Conservation (phyloP, 2,888 invertebrate species). For the Lasioglossum marginatum region DNA sequence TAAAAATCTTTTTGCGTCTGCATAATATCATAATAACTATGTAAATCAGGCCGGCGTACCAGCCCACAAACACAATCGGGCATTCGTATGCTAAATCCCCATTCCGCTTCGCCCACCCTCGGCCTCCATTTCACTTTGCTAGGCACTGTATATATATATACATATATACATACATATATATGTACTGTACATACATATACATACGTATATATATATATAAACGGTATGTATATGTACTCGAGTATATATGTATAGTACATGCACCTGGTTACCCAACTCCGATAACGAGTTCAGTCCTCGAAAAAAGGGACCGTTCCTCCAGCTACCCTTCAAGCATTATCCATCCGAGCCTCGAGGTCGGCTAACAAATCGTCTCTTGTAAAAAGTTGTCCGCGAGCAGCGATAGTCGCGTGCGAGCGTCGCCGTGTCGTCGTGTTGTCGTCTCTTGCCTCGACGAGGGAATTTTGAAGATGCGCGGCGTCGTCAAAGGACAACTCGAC, state of each 20-base stretch:
- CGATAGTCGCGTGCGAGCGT: conserved; percentile 12
- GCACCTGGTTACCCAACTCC: conserved; percentile 55
- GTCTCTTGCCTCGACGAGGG: background rate
- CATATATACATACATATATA: background rate
- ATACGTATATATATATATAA: background rate
- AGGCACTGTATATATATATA: background rate
- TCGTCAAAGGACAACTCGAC: background rate
- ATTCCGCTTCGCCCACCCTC: conserved; percentile 26
- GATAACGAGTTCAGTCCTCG: conserved; percentile 62
- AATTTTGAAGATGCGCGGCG: background rate
- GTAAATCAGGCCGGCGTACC: conserved; percentile 77
- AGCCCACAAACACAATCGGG: conserved; percentile 76
- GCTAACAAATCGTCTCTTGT: conserved; percentile 53
- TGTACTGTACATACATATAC: background rate
- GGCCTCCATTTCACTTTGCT: conserved; percentile 53
- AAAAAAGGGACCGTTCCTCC: conserved; percentile 58
- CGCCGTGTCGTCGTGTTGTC: background rate
- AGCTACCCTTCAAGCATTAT: conserved; percentile 63
- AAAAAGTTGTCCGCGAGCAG: conserved; percentile 36
- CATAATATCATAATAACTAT: conserved; percentile 83
- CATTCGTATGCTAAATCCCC: conserved; percentile 79
- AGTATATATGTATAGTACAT: conserved; percentile 3
- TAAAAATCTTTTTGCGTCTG: conserved; percentile 79
- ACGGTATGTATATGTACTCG: conserved; percentile 9
- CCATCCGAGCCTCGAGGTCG: conserved; percentile 47